Conservation (phyloP, 2,113 vertebrate species). For the Mesocricetus auratus region DNA sequence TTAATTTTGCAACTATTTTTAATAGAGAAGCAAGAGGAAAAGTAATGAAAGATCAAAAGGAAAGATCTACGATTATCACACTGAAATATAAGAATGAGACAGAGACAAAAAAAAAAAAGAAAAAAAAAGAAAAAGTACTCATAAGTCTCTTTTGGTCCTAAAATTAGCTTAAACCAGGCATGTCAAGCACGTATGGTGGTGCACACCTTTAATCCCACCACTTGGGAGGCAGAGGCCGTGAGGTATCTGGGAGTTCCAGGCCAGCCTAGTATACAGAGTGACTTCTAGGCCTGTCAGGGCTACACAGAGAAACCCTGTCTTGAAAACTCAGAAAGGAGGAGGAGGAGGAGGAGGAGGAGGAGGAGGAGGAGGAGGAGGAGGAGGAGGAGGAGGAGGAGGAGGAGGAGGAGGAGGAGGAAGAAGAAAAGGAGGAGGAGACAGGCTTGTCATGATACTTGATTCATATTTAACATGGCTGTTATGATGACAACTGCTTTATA, state of each 20-base stretch:
- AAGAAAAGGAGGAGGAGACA: not conserved
- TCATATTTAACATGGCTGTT: not conserved
- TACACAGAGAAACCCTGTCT: not conserved
- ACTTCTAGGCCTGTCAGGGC: not conserved
- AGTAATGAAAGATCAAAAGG: not conserved
- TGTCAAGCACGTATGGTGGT: not conserved
- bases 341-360: too few species aligned
- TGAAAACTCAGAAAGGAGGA: not conserved
- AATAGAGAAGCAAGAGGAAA: not conserved
- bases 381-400: too few species aligned
- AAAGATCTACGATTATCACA: not conserved
- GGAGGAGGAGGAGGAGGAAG: too few species aligned
- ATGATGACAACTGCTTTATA: not conserved
- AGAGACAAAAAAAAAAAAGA: not conserved
- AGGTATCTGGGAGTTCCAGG: not conserved
- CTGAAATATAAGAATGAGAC: not conserved
- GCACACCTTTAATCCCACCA: not conserved
- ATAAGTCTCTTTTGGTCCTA: not conserved
- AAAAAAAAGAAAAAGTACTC: not conserved
- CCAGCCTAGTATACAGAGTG: not conserved
- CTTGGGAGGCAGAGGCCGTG: not conserved
- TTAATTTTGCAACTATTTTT: constrained; percentile 10
- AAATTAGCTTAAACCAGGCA: not conserved
- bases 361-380: too few species aligned
- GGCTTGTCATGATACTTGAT: not conserved